Base-by-base conservation (phyloP, 2,888 invertebrate genomes). In the Gymnoscelis rufifasciata region DNA sequence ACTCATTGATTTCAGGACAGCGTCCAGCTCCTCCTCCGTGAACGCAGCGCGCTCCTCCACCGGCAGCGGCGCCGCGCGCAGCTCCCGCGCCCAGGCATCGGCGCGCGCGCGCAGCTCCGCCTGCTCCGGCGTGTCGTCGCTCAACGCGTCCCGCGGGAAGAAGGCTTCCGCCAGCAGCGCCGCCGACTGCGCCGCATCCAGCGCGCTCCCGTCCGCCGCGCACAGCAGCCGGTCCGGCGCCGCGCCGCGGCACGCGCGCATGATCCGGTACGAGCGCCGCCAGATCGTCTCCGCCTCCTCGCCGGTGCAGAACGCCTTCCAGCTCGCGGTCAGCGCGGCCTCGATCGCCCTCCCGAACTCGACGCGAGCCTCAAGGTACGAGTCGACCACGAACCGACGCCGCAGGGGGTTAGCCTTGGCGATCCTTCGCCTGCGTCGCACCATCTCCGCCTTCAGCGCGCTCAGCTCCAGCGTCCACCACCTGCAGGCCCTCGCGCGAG, bases 271-370 rank as follows among this genome's bases (percentile, higher is more conserved):
- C 1, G 29, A 29, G 5, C 39, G 7, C 5, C 14, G 19, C 39
- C 39, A 39, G 3, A 30, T 8, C 1, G 11, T 23, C 12, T 39
- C 39, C 2, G 1, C 6, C 19, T 11, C n/a, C 15, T 39, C 29
- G 30, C 29, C 23, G 8, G 12, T 19, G 12, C 39, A 39, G 12
- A 39, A 39, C 19, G 11, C 19, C 10, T 23, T 39, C 39, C 39
- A 39, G 19, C 29, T 29, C 1, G 7, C 12, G 7, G 39, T 39
- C 2, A 3, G 3, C 5, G 39, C 39, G n/a, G 26, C 10, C 19
- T 19, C 28, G 1, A 30, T 23, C 0, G 29, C 29, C 0, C 1
- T 10, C 12, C 7, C 13, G 10, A 27, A 38, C 15, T 1, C 14
- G 1, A 4, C 8, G 11, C 14, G 26, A n/a, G 38, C 38, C 23